Evolutionary conservation across 2,797 vertebrate species (phyloP), one percentile per base, ranked within the genome.

Genomic region (Coregonus sp.): DNA sequence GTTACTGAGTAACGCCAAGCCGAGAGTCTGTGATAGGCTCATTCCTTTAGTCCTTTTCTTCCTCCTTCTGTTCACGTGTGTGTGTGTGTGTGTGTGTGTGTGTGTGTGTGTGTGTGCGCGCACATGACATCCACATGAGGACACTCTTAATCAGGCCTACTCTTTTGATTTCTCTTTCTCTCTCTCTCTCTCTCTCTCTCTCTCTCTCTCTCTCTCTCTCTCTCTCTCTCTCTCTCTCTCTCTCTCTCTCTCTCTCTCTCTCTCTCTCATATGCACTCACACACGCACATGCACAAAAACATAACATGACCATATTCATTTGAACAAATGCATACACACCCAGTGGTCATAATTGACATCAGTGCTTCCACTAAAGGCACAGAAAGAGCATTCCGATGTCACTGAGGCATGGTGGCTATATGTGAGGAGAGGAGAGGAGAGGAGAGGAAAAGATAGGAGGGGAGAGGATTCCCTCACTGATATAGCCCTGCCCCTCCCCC

Each of bases 1-100:
- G 87, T 82, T 85, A 86, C 82, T 15, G 33, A 78, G 73, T 75
- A 81, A 82, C 72, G 79, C 71, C 81, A 78, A 77, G 71, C 73
- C 63, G 35, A 73, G 73, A 82, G 75, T 73, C 73, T 75, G 75
- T 68, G 73, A 85, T 82, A 77, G 66, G 72, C 69, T 77, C n/a
- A 74, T 68, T 71, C 76, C 40, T 47, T 81, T 78, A 81, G 78
- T 76, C 75, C 77, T 75, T 67, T 74, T 74, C 73, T 81, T 77
- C 75, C 75, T 81, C 51, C 65, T 67, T 5, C 31, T 18, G 66
- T 37, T 35, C 66, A 35, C 15, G 15, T 54, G 52, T 54, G 16
- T 15, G 14, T 54, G 52, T 54, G 16, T 54, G 4, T n/a, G 52
- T 18, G 52, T 14, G 12, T 9, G 20, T 73, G 20, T 56, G 16